Evolutionary conservation across 2,797 vertebrate genomes (phyloP), one percentile per base, ranked within the genome.

Genomic region (Cephalopachus bancanus): DNA sequence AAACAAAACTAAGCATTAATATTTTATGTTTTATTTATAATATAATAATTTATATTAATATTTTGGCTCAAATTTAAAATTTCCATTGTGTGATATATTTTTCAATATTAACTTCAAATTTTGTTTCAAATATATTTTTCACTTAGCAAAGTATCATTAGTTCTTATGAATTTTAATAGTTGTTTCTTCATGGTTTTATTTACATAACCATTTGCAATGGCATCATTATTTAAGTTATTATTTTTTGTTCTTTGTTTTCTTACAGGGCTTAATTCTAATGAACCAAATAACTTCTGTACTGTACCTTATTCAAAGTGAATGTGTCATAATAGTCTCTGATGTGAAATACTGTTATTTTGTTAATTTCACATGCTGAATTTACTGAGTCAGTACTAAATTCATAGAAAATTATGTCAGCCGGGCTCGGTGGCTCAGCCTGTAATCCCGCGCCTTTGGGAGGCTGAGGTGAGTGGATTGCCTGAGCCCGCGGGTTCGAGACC

Each of bases 351-450:
- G 0, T 76, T 59, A 83, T 86, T 96, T 94, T 79, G 65, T 95
- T 83, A 79, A 44, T 94, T 94, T 78, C 75, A 83, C 15, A 30
- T 83, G 28, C 59, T 92, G 37, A 89, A 91, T 96, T 83, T 95
- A 64, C 28, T 60, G 3, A 89, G 37, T 92, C 30, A 81, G 51
- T 81, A 69, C 11, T 64, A 94, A 95, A 60, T 94, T 79, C 84
- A 92, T 28, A 83, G 33, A 93, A 92, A 93, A 83, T 78, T 44
- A 65, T 87, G 37, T 83, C 65, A 89, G 37, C 37, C 37, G 37
- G 37, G 37, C 37, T 37, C 37, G 37, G 37, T 37, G 37, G 37
- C 37, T 37, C 37, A 37, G 37, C 37, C 37, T 37, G 37, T 37
- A 37, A 37, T 37, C 37, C 37, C 37, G 37, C 37, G 37, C 37